Evolutionary conservation across 2,113 vertebrate genomes (phyloP), one percentile per base, ranked within the genome.

Genomic region (Eudyptes chrysolophus): DNA sequence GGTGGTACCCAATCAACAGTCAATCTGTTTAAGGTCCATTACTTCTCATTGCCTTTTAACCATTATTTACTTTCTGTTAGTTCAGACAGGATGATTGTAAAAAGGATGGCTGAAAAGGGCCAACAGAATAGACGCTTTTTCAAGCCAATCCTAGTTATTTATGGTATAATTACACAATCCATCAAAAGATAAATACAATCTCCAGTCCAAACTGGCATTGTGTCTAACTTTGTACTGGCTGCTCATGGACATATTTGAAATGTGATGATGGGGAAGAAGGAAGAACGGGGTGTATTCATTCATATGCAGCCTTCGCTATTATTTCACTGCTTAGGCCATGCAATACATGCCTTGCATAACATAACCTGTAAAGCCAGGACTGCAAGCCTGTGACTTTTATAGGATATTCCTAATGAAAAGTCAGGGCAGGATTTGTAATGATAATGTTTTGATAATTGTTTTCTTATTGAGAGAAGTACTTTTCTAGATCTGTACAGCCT

Each of bases 1-100:
- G 94, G 97, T 97, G 97, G 97, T 93, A 92, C 90, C 96, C 84
- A 95, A 97, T 96, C 96, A 98, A 96, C 94, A 96, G 94, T 96
- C 92, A 97, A 97, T 97, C 95, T 96, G 88, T 93, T 87, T 90
- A 93, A 95, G 86, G 93, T 88, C 84, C 87, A 96, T 94, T 95
- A 94, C 89, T 95, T 94, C 97, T 95, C 95, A 96, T 97, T 96
- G 95, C 89, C 70, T 95, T 96, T 96, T 87, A 95, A 95, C 74
- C 74, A 89, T 96, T 97, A 94, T 95, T 96, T 95, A 91, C 77
- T 89, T 94, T 92, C 77, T 96, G 83, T 95, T 97, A 96, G 74
- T 94, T 94, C 52, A 84, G 94, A 95, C 78, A 95, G 70, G 78
- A 65, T 80, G 78, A 87, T 87, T 87, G 65, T 85, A 76, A 94